Base-by-base conservation (phyloP, 2,113 vertebrate genomes). In the Hiodon tergisus region DNA sequence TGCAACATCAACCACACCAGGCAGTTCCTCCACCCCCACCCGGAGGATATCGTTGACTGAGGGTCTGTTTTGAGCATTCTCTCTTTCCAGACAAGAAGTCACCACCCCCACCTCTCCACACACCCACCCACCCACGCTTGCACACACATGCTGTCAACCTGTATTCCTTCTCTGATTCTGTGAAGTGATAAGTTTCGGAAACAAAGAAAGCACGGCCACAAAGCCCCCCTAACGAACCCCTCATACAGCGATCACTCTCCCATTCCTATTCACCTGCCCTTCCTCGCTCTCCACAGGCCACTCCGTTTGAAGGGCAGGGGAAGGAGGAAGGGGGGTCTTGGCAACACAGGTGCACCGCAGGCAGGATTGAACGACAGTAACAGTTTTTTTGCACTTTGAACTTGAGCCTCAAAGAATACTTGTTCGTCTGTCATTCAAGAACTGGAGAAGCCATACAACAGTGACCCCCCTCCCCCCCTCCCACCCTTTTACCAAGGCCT, bases 201-300 rank as follows among this genome's bases (percentile, higher is more conserved):
- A 52, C 13, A 74, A 74, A 65, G 50, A n/a, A 51, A 53, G 54
- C 72, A 74, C 63, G 72, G 72, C 65, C 72, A 74, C 13, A 65
- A 4, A 65, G 17, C 11, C 48, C 5, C 58, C 52, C 13, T 62
- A 6, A 52, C 47, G 16, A 52, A 16, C 50, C 60, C 51, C 54
- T 52, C n/a, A 31, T 50, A 3, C 63, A 63, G 54, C 51, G 11
- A 60, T 13, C 60, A 52, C 14, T 17, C 16, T 31, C 31, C 31
- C 31, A 31, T 31, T 31, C 31, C 31, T 31, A 31, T 31, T 31
- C 31, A 31, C 31, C 31, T 31, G 31, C 31, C 31, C 31, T 50
- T 5, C n/a, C 16, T 13, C 48, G n/a, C 72, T 6, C 9, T 10
- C 51, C 57, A 3, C 51, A 74, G 72, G 72, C 65, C 72, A 74